Conservation (phyloP, 2,797 vertebrate genomes). For the Eulemur albifrons region DNA sequence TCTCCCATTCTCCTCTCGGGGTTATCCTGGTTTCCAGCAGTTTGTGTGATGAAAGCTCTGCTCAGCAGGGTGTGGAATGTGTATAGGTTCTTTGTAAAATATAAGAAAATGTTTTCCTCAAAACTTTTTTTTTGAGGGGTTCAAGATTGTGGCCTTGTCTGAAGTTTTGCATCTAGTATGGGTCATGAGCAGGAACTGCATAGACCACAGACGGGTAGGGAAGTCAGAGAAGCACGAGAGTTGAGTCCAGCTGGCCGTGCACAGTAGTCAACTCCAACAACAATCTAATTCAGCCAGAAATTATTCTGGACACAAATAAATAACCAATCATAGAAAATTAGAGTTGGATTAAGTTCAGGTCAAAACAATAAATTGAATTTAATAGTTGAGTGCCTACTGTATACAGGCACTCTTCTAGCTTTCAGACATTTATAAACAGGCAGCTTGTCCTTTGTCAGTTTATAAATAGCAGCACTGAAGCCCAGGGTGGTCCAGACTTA, state of each 20-base stretch:
- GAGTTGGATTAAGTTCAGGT: neutral
- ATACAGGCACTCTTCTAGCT: neutral
- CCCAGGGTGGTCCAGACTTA: neutral
- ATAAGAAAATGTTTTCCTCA: neutral
- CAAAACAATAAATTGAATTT: neutral
- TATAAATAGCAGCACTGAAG: neutral
- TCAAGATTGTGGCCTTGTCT: neutral
- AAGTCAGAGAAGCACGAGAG: neutral
- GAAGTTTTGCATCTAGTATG: neutral
- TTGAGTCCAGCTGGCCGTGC: accelerated
- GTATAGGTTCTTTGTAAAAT: neutral
- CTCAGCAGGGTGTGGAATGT: neutral
- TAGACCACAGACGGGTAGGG: neutral
- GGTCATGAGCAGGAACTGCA: neutral
- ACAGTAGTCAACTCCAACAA: neutral
- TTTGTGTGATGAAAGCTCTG: too few relatives aligned
- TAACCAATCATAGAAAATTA: neutral
- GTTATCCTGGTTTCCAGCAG: neutral
- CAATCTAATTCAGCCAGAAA: neutral
- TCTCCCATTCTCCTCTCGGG: neutral
- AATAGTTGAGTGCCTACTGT: neutral
- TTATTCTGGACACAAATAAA: neutral
- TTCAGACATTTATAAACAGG: neutral
- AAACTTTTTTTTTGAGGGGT: neutral
- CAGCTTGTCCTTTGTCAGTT: neutral